Evolutionary conservation across 2,888 invertebrate genomes (phyloP), one percentile per base, ranked within the genome.

Genomic region (Sarcophaga carnaria): DNA sequence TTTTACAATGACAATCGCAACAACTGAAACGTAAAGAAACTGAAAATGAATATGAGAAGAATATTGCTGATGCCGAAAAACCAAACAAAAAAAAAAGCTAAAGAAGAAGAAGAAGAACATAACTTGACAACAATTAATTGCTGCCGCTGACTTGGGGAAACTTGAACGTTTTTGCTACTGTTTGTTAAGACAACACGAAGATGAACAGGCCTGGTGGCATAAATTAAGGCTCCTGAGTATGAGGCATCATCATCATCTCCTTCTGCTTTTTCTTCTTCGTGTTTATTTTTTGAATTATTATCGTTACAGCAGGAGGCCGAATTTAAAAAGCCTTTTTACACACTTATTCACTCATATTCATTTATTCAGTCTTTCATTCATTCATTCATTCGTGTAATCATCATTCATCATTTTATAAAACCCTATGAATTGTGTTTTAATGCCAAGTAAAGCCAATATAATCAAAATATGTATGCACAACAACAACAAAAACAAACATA

Each of bases 121-220:
- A 70, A 62, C 60, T 82, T 85, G 82, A 80, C 81, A 82, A n/a
- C 78, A 75, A 87, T 81, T 83, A 87, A 83, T 87, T 83, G 83
- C 78, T 78, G 83, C 81, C 79, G 64, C 59, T 75, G 64, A 59
- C 69, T 64, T 27, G 66, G 49, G 17, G n/a, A 25, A 67, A 64
- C 62, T 63, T 54, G 17, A 67, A 63, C 63, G 59, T 63, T 79
- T 63, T 79, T 78, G 22, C 63, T 49, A 54, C 45, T 49, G 71
- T 72, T 69, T 62, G 62, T 62, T 66, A 37, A 37, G 37, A 37
- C 63, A 63, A 63, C 4, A 59, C 5, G 2, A 63, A 37, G 10
- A 37, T 37, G 37, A 37, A 10, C 37, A 37, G 37, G 37, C 37
- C 37, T 37, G 37, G 37, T 37, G 10, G 37, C 8, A 37, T 37